These are phyloP conservation scores for Montipora foliosa DNA, from an alignment of 64 coral and sea anemone genomes.

Conservation along the genomic window DNA sequence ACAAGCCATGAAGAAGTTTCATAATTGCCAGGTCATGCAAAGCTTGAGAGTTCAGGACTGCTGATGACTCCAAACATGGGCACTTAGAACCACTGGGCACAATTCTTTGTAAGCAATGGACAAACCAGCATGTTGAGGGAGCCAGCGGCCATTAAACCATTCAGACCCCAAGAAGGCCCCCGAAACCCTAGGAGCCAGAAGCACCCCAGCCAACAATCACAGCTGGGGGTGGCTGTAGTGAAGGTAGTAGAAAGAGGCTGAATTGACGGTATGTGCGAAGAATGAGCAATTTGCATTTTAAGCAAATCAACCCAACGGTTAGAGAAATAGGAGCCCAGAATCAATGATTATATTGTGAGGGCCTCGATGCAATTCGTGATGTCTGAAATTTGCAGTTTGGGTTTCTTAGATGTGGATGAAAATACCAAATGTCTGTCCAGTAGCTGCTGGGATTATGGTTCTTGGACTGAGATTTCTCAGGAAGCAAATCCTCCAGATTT, in stretches of 20 bases:
- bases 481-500: too few species aligned
- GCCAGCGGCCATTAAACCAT: slow-evolving; percentile 35
- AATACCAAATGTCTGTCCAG: too few species aligned
- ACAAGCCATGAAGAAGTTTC: slow-evolving; percentile 6
- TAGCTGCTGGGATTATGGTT: too few species aligned
- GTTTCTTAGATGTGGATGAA: too few species aligned
- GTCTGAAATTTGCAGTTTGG: too few species aligned
- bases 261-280: too few species aligned
- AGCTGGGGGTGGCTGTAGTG: background rate
- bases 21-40: slow-evolving; percentile 1
- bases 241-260: background rate
- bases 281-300: too few species aligned
- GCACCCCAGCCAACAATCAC: slow-evolving; percentile 9
- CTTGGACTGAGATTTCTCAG: too few species aligned
- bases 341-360: too few species aligned
- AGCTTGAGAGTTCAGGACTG: background rate
- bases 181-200: slow-evolving; percentile 19
- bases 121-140: background rate
- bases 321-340: too few species aligned
- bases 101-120: slow-evolving; percentile 53
- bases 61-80: slow-evolving; percentile 27
- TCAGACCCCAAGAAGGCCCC: background rate
- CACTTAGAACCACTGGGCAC: slow-evolving; percentile 12
- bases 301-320: too few species aligned
- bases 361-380: too few species aligned